phyloP scores from a whole-genome alignment of 37 sponge, comb jelly and placozoan genomes.

The Chondrilla cf. caribensis region DNA sequence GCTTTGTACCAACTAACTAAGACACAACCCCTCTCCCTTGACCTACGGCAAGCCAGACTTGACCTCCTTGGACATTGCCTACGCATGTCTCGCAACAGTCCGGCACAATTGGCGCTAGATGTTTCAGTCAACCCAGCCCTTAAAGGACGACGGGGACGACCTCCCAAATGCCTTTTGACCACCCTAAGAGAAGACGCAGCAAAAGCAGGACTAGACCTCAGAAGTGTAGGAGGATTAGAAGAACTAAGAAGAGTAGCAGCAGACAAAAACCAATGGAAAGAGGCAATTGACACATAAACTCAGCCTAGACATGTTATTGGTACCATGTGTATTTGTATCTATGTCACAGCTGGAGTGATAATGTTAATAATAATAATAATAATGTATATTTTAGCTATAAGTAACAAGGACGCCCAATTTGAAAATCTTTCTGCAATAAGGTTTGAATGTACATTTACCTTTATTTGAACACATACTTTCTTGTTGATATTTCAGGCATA shows the following conservation, averaged over 20 bases:
- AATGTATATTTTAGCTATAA: no score
- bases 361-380: not conserved
- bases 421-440: no score
- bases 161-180: not conserved
- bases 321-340: not conserved
- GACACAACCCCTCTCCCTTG: conserved; percentile 5
- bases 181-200: not conserved
- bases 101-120: conserved; percentile 5
- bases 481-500: no score
- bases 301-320: not conserved
- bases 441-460: no score
- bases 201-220: not conserved
- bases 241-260: not conserved
- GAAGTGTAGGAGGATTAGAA: not conserved
- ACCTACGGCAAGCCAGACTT: conserved; percentile 11
- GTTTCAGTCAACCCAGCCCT: not conserved
- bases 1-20: not conserved
- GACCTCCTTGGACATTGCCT: conserved; percentile 2
- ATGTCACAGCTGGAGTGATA: conserved; percentile 4
- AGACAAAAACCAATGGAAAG: not conserved
- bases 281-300: conserved; percentile 16
- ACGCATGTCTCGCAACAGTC: not conserved
- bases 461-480: no score
- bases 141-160: not conserved
- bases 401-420: no score